A percentile compares a stretch with the other conserved stretches of the same genome.
Conservation (phyloP, 2,113 vertebrate genomes). For the Pandion haliaetus region DNA sequence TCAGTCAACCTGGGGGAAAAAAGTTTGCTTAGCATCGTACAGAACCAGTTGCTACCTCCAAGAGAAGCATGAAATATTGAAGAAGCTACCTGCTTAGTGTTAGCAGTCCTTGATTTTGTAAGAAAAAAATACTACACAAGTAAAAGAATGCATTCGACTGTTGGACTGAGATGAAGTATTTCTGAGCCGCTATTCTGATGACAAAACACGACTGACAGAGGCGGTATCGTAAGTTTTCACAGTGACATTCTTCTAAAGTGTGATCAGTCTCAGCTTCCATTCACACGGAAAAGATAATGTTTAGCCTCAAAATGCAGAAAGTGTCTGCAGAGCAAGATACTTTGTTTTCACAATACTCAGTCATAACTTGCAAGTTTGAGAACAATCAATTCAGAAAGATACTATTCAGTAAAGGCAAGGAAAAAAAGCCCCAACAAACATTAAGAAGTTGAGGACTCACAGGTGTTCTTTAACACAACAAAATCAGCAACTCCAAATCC, state of each 20-base stretch:
- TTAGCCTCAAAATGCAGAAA: neutral
- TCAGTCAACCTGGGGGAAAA: neutral
- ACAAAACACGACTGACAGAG: neutral
- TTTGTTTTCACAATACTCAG: neutral
- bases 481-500: neutral
- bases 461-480: neutral
- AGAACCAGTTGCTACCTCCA: neutral
- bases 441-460: neutral
- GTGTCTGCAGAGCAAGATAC: neutral
- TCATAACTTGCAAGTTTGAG: neutral
- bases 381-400: neutral
- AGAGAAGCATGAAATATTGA: neutral
- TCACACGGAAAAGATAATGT: neutral
- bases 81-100: neutral
- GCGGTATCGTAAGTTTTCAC: neutral
- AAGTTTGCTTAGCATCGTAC: neutral
- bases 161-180: too few relatives aligned
- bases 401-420: neutral
- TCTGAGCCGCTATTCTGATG: neutral
- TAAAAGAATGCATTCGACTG: rapidly evolving
- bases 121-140: neutral
- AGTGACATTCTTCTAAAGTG: rapidly evolving
- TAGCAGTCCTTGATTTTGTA: rapidly evolving
- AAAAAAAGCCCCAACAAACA: neutral
- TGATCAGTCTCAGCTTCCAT: neutral